Evolutionary conservation across 2,888 invertebrate species (phyloP).

Genomic region (Scaptodrosophila latifasciaeformis): DNA sequence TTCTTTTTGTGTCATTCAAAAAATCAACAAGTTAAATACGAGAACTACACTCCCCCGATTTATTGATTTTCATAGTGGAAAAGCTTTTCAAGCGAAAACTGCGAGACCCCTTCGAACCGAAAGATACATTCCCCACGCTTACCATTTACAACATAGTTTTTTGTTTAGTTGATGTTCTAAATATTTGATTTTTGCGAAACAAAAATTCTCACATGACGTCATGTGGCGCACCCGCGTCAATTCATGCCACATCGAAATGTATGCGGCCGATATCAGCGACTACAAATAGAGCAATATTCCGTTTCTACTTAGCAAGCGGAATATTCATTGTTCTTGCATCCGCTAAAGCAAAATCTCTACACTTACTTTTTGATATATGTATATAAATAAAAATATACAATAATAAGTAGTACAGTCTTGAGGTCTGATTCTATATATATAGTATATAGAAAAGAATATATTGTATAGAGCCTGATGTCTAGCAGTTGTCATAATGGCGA

Average conservation of each 20-base stretch:
- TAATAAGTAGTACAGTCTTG: no score
- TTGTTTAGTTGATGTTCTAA: slow-evolving; percentile 36
- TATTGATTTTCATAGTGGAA: slow-evolving; percentile 53
- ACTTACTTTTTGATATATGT: slow-evolving; percentile 8
- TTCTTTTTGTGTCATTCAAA: slow-evolving; percentile 6
- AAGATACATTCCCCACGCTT: no score
- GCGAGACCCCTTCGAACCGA: no score
- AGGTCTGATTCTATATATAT: neutral
- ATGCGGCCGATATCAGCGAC: slow-evolving; percentile 17
- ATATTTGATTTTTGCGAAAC: slow-evolving; percentile 18
- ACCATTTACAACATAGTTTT: slow-evolving; percentile 20
- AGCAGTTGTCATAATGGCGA: neutral
- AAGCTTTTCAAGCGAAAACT: slow-evolving; percentile 41
- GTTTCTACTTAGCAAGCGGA: slow-evolving; percentile 28
- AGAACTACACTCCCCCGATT: slow-evolving; percentile 19
- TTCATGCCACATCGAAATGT: slow-evolving; percentile 36
- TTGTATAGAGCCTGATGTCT: neutral
- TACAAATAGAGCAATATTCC: slow-evolving; percentile 42
- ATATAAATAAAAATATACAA: slow-evolving; percentile 12
- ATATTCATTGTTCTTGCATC: slow-evolving; percentile 38
- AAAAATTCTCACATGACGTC: slow-evolving; percentile 43
- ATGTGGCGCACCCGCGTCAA: slow-evolving; percentile 44
- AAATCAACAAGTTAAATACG: slow-evolving; percentile 47
- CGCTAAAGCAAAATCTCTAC: slow-evolving; percentile 24
- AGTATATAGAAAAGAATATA: neutral